These are phyloP conservation scores for Leucoraja ocellata DNA, from an alignment of 2,797 vertebrate genomes.

Conservation along the genomic window DNA sequence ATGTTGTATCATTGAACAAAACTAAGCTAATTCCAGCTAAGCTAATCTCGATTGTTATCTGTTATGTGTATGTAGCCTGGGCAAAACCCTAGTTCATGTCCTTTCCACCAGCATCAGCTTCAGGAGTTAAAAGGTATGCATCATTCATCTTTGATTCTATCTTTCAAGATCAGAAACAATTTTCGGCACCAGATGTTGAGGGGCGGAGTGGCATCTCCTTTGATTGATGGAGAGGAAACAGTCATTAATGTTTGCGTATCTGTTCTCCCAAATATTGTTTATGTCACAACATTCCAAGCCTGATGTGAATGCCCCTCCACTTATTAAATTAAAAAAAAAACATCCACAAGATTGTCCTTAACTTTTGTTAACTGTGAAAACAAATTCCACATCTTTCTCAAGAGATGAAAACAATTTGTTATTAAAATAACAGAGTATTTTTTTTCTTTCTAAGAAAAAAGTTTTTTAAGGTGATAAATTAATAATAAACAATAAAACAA, in stretches of 20 bases:
- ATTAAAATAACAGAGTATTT: not conserved
- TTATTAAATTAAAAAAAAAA: not conserved
- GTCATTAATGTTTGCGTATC: not conserved
- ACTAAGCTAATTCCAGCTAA: no score
- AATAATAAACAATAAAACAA: not conserved
- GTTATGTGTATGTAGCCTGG: no score
- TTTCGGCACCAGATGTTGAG: constrained; percentile 11
- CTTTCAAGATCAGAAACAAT: not conserved
- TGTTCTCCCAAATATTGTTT: not conserved
- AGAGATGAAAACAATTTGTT: not conserved
- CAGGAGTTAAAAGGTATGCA: not conserved
- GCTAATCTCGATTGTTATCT: no score
- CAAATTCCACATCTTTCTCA: not conserved
- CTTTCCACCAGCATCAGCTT: not conserved
- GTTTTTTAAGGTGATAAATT: not conserved
- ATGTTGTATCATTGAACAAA: no score
- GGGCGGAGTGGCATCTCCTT: not conserved
- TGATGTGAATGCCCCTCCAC: not conserved
- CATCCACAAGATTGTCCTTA: not conserved
- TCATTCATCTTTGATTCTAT: not conserved
- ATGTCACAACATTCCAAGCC: not conserved
- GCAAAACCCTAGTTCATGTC: no score
- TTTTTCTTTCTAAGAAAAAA: not conserved
- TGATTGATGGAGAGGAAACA: not conserved
- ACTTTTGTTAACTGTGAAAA: not conserved